phyloP scores from a whole-genome alignment of 2,888 invertebrate species.

The Ganaspis brasiliensis region DNA sequence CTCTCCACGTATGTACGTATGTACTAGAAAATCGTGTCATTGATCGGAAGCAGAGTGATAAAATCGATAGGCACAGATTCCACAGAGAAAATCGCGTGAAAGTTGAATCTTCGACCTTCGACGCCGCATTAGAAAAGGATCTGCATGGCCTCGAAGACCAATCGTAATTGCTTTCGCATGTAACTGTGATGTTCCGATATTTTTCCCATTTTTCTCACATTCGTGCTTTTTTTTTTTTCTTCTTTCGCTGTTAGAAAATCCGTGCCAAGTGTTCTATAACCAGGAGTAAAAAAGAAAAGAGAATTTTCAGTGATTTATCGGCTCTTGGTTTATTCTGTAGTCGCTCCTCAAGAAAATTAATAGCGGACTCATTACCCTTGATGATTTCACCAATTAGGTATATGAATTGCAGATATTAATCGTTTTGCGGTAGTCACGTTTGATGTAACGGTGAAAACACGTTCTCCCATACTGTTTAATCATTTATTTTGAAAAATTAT shows the following conservation, averaged over 20 bases:
- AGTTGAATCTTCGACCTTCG: slow-evolving; percentile 12
- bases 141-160: slow-evolving; percentile 4
- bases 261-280: slow-evolving; percentile 1
- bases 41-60: slow-evolving; percentile 18
- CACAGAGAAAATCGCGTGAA: slow-evolving; percentile 19
- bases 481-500: neutral
- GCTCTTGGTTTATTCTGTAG: neutral
- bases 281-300: neutral
- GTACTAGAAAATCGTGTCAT: too few relatives aligned
- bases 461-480: neutral
- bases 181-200: neutral
- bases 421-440: neutral
- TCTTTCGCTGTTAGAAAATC: neutral
- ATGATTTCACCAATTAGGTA: slow-evolving; percentile 17
- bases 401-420: slow-evolving; percentile 13
- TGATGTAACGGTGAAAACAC: slow-evolving; percentile 14
- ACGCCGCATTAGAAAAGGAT: neutral
- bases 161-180: slow-evolving; percentile 1
- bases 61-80: neutral
- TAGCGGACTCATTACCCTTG: neutral
- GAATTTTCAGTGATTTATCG: neutral
- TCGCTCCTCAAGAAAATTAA: neutral
- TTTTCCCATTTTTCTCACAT: neutral
- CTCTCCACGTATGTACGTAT: too few relatives aligned
- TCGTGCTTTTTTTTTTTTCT: neutral